phyloP scores from a whole-genome alignment of 2,113 vertebrate species.

The Galbula dea region DNA sequence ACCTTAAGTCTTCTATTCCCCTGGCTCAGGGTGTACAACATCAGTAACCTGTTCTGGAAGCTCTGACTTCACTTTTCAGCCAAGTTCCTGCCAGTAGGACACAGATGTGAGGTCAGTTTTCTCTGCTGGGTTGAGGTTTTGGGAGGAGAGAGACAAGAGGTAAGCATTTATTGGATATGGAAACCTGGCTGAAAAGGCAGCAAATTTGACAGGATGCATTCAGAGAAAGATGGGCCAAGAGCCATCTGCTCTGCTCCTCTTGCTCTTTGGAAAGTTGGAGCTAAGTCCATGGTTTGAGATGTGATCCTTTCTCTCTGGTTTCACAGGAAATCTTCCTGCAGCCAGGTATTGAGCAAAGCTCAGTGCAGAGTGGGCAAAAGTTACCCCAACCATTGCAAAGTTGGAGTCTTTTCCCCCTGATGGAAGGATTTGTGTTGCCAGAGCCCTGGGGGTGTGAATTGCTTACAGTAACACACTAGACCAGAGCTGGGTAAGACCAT shows the following conservation, averaged over 20 bases:
- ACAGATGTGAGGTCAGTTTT: not conserved
- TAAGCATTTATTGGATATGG: not conserved
- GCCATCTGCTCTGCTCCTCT: not conserved
- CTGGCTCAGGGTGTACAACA: not conserved
- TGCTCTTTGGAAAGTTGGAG: not conserved
- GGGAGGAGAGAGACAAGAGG: not conserved
- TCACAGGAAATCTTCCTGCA: not conserved
- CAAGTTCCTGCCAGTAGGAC: not conserved
- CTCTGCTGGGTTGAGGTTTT: not conserved
- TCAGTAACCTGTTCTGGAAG: not conserved
- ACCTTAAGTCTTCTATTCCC: fast-evolving
- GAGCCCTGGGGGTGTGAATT: not conserved
- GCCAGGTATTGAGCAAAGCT: not conserved
- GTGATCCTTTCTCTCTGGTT: not conserved
- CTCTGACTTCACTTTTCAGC: not conserved
- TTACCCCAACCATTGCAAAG: not conserved
- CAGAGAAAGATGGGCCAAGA: not conserved
- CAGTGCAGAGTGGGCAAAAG: not conserved
- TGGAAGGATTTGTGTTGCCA: not conserved
- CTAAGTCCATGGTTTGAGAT: not conserved
- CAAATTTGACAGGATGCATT: not conserved
- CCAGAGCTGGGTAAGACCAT: not conserved
- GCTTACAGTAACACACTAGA: not conserved
- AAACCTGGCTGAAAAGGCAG: not conserved
- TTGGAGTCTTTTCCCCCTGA: not conserved